Evolutionary conservation across 2,797 vertebrate species (phyloP), one percentile per base, ranked within the genome.

Genomic region (Falco columbarius): DNA sequence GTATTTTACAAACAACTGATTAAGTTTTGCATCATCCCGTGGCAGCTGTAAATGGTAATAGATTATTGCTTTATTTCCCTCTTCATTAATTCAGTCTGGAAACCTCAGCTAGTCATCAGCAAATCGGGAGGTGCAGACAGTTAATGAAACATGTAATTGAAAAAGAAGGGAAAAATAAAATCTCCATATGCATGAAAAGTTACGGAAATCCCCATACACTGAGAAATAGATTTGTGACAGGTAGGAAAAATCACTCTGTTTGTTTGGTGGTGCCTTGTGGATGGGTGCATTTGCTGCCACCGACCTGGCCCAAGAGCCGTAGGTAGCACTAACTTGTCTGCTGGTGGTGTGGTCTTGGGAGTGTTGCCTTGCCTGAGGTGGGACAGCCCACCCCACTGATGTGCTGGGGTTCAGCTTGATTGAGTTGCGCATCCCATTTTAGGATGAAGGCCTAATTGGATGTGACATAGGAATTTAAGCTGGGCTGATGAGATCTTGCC

Each of bases 91-190:
- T 63, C 59, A 71, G 56, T 38, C 47, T 55, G 52, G 51, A 80
- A 81, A 56, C 5, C 40, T 87, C 71, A 85, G 42, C 42, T 55
- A 38, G 74, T 56, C 67, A 30, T 65, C 4, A 18, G 58, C 72
- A 79, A 56, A 89, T 55, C 75, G 29, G 75, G 79, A 94, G 84
- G 44, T 66, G 52, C 68, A 49, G 68, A 34, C 3, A 6, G 65
- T 70, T 91, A 93, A 95, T 77, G 93, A 86, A 80, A 92, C 65
- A 38, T 46, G 74, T 56, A 66, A 89, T 82, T 89, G 88, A 59
- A 92, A 96, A 92, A 83, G 51, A 85, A 71, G 30, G 56, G 61
- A 2, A n/a, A 89, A 74, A 76, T 32, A 55, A 81, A 81, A 83
- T 34, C 61, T 85, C 49, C 5, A 0, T 12, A 2, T 51, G 71